Percentiles rank a stretch among this genome's conserved stretches.
These are phyloP conservation scores for Scolopax bukidnonensis DNA, from an alignment of 2,797 vertebrate species.

Conservation along the genomic window DNA sequence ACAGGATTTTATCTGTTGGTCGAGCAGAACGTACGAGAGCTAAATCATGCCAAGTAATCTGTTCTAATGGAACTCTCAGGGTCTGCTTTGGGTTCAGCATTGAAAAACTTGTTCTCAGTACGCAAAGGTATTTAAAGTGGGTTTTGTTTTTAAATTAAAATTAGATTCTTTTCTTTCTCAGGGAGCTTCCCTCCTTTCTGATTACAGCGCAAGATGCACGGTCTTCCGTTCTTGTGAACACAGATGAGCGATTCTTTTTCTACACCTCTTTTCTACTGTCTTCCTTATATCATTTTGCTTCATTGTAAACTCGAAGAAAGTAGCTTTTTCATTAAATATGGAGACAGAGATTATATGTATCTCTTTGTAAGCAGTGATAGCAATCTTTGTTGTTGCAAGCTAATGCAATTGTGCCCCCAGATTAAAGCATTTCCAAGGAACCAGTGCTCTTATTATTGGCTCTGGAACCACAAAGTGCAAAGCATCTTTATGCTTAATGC, in stretches of 20 bases:
- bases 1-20: background rate
- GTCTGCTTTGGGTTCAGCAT: background rate
- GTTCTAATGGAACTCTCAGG: background rate
- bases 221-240: background rate
- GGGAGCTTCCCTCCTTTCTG: background rate
- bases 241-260: background rate
- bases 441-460: background rate
- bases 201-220: background rate
- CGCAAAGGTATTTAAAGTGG: background rate
- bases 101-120: background rate
- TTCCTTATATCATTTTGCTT: background rate
- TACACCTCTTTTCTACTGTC: background rate
- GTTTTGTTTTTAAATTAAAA: background rate
- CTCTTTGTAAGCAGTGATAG: background rate
- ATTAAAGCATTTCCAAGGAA: background rate
- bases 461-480: background rate
- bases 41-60: background rate
- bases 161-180: background rate
- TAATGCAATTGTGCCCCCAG: background rate
- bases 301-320: background rate
- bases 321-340: background rate
- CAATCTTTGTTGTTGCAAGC: background rate
- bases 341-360: background rate
- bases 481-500: background rate
- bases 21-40: background rate